These are phyloP conservation scores for Hipparchia sbordonii DNA, from an alignment of 2,888 invertebrate species.

Conservation along the genomic window DNA sequence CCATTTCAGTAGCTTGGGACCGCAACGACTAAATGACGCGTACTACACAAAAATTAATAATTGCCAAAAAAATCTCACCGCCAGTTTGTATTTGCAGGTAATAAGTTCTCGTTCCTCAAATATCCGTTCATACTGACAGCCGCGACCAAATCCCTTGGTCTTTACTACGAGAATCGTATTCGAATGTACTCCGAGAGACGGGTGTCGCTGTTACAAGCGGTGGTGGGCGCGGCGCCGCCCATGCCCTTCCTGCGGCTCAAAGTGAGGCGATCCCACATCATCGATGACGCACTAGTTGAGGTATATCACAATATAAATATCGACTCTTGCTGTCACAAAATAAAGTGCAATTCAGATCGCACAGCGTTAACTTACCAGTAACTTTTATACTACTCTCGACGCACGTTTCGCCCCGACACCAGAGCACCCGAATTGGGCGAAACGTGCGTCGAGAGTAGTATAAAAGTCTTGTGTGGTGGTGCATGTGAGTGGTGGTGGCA, in stretches of 20 bases:
- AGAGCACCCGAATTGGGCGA: no score
- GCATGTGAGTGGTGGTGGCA: no score
- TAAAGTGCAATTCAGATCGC: no score
- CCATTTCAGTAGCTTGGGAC: no score
- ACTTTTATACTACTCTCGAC: neutral
- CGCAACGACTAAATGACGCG: neutral
- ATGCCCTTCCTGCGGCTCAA: conserved; percentile 93
- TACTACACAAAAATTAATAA: no score
- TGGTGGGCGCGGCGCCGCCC: conserved; percentile 91
- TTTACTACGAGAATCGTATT: conserved; percentile 97
- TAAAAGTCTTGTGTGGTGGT: no score
- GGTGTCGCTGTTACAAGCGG: conserved; percentile 91
- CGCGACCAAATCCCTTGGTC: conserved; percentile 94
- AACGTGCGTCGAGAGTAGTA: no score
- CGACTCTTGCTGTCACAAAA: no score
- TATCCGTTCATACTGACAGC: conserved; percentile 96
- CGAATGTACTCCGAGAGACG: conserved; percentile 97
- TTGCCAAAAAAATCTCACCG: neutral
- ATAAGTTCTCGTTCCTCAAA: conserved; percentile 94
- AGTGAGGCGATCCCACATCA: conserved; percentile 92
- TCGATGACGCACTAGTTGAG: conserved; percentile 91
- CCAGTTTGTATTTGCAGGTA: conserved; percentile 55
- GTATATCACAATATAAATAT: no score
- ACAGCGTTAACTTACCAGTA: no score
- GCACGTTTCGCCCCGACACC: no score